Evolutionary conservation across 1,140 invertebrate genomes (phyloP).

Genomic region (Brachionus koreanus): DNA sequence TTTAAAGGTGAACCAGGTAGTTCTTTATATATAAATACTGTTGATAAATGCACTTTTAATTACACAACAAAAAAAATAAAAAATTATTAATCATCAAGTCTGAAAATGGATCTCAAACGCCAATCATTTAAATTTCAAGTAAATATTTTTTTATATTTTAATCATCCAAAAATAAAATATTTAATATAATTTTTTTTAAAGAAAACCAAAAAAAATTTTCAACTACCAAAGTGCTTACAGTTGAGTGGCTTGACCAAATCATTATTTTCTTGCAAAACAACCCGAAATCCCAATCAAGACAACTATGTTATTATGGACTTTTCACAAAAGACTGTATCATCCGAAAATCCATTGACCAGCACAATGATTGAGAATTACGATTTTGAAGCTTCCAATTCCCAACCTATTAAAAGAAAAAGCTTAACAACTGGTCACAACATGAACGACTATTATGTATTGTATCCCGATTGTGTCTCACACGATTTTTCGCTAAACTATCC

Average conservation of each 20-base stretch:
- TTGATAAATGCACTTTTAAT: too few species aligned
- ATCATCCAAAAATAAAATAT: not conserved
- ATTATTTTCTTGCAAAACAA: not conserved
- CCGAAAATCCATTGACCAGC: not conserved
- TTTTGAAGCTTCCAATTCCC: not conserved
- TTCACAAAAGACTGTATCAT: not conserved
- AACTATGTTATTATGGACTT: conserved; percentile 22
- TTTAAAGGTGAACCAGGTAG: not conserved
- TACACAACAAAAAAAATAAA: not conserved
- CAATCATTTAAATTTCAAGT: not conserved
- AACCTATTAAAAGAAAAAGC: not conserved
- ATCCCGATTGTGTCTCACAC: not conserved
- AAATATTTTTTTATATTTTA: not conserved
- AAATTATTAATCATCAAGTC: not conserved
- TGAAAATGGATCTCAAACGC: not conserved
- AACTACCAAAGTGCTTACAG: not conserved
- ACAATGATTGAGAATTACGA: not conserved
- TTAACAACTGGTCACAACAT: not conserved
- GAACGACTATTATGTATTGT: not conserved
- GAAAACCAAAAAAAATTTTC: not conserved
- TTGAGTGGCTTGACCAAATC: not conserved
- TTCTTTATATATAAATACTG: not conserved
- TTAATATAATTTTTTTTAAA: not conserved
- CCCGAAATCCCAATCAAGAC: not conserved
- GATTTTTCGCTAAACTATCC: not conserved